phyloP scores from a whole-genome alignment of 1,140 invertebrate genomes.

The Wiebesia pumilae region DNA sequence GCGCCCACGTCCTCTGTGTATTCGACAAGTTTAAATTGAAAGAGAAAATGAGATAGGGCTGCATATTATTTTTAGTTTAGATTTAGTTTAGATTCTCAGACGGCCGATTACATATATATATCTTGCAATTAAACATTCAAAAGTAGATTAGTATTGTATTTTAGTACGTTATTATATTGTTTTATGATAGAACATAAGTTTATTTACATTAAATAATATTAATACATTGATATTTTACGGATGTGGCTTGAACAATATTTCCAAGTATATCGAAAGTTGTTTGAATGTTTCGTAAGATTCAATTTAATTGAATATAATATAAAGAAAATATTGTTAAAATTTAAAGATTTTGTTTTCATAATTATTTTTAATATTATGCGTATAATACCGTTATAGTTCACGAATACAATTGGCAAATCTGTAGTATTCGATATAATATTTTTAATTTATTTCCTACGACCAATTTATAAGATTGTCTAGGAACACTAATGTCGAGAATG shows the following conservation, averaged over 20 bases:
- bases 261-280: not conserved
- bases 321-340: too few relatives aligned
- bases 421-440: too few relatives aligned
- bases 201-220: not conserved
- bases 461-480: too few relatives aligned
- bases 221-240: not conserved
- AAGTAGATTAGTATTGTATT: not conserved
- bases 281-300: not conserved
- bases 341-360: too few relatives aligned
- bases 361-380: too few relatives aligned
- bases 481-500: too few relatives aligned
- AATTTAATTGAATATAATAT: not conserved
- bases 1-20: not conserved
- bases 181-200: not conserved
- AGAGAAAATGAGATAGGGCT: slow-evolving; percentile 21
- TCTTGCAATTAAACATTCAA: not conserved
- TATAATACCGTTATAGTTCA: too few relatives aligned
- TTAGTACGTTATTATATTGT: not conserved
- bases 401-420: too few relatives aligned
- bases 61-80: not conserved
- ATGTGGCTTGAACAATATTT: not conserved
- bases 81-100: not conserved
- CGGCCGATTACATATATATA: not conserved
- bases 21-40: slow-evolving; percentile 27
- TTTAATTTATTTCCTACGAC: too few relatives aligned